Evolutionary conservation across 2,113 vertebrate species (phyloP), one percentile per base, ranked within the genome.

Genomic region (Ceuthmochares aereus): DNA sequence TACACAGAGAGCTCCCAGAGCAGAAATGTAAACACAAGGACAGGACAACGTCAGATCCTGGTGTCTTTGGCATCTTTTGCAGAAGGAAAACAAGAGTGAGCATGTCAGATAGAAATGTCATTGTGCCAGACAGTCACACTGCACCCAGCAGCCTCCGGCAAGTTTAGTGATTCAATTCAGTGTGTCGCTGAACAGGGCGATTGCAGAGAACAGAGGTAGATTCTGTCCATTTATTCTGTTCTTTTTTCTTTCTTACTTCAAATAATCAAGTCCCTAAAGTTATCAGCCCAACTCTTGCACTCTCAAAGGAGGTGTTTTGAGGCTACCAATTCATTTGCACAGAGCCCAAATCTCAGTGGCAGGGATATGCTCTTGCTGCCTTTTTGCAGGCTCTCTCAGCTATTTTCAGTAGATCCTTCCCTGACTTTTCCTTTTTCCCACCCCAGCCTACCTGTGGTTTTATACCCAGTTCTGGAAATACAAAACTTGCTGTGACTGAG

Each of bases 1-100:
- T 32, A 82, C 55, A 74, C 76, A 70, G 79, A 92, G 80, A 76
- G 68, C 52, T 95, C 93, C 89, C 1, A 1, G 76, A 93, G 86
- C 94, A 55, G 2, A 63, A 89, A 59, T 40, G 34, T 87, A 89
- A 95, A 92, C 80, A 82, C 37, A 55, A 73, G 80, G 91, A 75
- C 47, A 75, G 73, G 69, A 72, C 86, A 95, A 25, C 52, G 13
- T 94, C 90, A 90, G 79, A 95, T 94, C 88, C 76, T 93, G 90
- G 93, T 91, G 83, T 60, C 96, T 96, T 93, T 96, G 95, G 85
- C 96, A 90, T 96, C 92, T 78, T 88, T 45, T 72, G 76, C 90
- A 81, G 69, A 93, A 91, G 63, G 84, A 93, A 92, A 95, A 97
- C 93, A 90, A 78, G 86, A 84, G 89, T 6, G 18, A 70, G 74